Conservation (phyloP, 2,113 vertebrate genomes). For the Stictonetta naevosa region DNA sequence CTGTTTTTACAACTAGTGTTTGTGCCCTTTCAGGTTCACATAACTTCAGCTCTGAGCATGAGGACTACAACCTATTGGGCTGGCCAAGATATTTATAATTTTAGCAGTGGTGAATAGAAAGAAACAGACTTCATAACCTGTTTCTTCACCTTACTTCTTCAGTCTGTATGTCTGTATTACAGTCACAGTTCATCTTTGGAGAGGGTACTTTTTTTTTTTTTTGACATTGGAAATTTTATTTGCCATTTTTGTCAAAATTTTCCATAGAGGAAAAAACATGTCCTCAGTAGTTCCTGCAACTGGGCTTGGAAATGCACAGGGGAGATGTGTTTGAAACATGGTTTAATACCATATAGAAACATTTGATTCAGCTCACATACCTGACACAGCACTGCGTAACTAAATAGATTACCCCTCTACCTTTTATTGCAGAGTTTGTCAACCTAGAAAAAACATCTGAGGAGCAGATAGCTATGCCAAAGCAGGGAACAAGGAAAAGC, state of each 20-base stretch:
- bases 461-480: background rate
- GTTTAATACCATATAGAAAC: background rate
- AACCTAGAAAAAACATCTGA: background rate
- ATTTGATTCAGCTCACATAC: background rate
- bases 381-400: background rate
- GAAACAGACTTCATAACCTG: background rate
- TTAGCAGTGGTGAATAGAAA: background rate
- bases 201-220: background rate
- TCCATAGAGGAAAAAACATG: background rate
- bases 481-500: background rate
- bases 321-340: rapidly evolving
- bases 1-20: background rate
- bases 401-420: background rate
- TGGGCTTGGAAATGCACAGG: background rate
- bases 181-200: background rate
- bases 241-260: background rate
- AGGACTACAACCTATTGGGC: background rate
- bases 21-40: background rate
- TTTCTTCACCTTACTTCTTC: background rate
- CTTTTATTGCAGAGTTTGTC: background rate
- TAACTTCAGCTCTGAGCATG: background rate
- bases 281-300: background rate
- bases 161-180: background rate
- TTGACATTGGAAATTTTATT: rapidly evolving
- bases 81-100: background rate